Conservation (phyloP, 2,888 invertebrate species). For the Papilio elwesi region DNA sequence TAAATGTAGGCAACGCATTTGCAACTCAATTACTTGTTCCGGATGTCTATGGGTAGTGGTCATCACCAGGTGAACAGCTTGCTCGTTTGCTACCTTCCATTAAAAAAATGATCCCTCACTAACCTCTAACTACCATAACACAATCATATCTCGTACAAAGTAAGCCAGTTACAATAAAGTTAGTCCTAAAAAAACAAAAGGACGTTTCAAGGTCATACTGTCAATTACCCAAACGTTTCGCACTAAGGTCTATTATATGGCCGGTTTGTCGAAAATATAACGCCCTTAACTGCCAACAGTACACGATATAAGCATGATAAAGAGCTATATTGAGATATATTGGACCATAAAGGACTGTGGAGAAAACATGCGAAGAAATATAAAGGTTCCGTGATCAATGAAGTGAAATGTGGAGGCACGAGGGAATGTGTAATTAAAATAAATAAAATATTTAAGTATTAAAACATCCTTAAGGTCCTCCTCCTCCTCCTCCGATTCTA, state of each 20-base stretch:
- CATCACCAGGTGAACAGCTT: no score
- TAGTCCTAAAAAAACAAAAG: constrained; percentile 4
- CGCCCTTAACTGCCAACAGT: constrained; percentile 27
- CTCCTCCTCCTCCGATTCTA: no score
- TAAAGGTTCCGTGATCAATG: constrained; percentile 29
- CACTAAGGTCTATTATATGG: constrained; percentile 20
- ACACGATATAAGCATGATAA: constrained; percentile 34
- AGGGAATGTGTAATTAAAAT: background rate
- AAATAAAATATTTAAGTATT: background rate
- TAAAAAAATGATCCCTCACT: no score
- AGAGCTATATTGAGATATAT: constrained; percentile 37
- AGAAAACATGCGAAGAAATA: constrained; percentile 35
- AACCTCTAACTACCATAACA: no score
- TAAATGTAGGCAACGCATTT: no score
- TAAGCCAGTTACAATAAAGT: no score
- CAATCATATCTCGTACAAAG: no score
- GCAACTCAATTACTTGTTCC: no score
- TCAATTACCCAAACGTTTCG: constrained; percentile 20
- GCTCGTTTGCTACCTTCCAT: no score
- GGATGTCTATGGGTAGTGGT: no score
- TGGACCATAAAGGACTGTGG: constrained; percentile 29
- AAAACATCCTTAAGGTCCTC: background rate
- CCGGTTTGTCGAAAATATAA: constrained; percentile 20
- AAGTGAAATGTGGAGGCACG: background rate
- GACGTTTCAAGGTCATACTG: constrained; percentile 25